Percentiles rank a stretch among this genome's conserved stretches.
Evolutionary conservation across 2,797 vertebrate genomes (phyloP).

Genomic region (Argya squamiceps): DNA sequence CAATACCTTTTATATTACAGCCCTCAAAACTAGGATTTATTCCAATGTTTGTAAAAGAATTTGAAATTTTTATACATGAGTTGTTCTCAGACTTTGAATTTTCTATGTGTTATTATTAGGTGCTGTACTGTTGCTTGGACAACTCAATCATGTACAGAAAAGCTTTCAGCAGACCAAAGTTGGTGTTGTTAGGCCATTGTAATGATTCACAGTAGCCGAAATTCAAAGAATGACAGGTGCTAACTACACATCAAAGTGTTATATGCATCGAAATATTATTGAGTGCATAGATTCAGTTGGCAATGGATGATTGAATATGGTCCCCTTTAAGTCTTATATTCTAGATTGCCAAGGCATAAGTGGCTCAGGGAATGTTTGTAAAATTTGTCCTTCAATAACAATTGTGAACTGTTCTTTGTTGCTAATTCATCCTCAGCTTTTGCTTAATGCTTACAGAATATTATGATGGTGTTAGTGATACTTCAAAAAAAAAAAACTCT

Average conservation of each 20-base stretch:
- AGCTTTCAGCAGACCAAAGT: not conserved
- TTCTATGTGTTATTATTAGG: not conserved
- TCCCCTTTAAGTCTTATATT: not conserved
- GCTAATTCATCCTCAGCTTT: not conserved
- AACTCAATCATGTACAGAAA: not conserved
- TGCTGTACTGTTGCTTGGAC: not conserved
- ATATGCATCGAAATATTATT: not conserved
- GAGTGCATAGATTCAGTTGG: not conserved
- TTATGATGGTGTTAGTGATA: not conserved
- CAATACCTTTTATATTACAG: not conserved
- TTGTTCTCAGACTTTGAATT: not conserved
- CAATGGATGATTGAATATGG: not conserved
- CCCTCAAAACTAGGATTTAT: not conserved
- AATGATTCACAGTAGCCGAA: not conserved
- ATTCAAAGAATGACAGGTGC: not conserved
- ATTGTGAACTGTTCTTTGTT: not conserved
- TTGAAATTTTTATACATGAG: not conserved
- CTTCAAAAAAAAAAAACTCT: not conserved
- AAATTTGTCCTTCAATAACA: not conserved
- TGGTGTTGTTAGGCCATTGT: not conserved
- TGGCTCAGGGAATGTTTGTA: not conserved
- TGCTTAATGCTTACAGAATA: not conserved
- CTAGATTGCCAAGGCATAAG: not conserved
- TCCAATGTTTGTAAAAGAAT: not conserved
- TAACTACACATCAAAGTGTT: not conserved